These are phyloP conservation scores for Acleris holmiana DNA, from an alignment of 2,888 invertebrate genomes.

Conservation along the genomic window DNA sequence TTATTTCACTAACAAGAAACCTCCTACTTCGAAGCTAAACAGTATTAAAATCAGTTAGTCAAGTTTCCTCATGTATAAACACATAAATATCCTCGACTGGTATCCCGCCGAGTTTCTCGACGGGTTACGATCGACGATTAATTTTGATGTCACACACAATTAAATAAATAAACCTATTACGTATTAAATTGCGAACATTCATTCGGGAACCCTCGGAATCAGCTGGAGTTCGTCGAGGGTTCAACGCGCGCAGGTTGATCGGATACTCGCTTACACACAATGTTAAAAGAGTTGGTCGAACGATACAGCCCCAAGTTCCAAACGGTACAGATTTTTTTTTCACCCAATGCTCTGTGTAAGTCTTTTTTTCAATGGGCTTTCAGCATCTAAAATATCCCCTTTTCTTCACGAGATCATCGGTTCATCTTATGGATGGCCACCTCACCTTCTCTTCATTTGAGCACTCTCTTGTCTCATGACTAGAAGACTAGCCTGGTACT, in stretches of 20 bases:
- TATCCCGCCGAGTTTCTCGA: constrained; percentile 31
- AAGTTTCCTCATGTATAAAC: constrained; percentile 31
- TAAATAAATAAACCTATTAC: constrained; percentile 35
- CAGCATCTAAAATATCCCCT: no score
- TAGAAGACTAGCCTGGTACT: no score
- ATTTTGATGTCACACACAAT: constrained; percentile 35
- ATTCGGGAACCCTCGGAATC: background rate
- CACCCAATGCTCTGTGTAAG: no score
- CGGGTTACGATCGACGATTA: constrained; percentile 30
- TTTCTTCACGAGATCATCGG: no score
- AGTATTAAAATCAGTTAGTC: constrained; percentile 33
- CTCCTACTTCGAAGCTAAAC: constrained; percentile 5
- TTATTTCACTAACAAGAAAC: constrained; percentile 20
- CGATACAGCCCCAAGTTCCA: no score
- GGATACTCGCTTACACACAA: background rate
- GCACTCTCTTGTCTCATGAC: no score
- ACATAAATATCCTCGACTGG: constrained; percentile 28
- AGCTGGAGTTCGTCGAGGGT: background rate
- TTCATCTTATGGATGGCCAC: no score
- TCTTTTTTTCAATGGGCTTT: no score
- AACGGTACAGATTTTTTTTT: no score
- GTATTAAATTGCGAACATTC: constrained; percentile 23
- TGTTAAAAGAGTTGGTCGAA: background rate
- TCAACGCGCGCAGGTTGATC: background rate
- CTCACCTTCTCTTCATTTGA: no score